Evolutionary conservation across 37 sponge, comb jelly and placozoan genomes (phyloP), one percentile per base, ranked within the genome.

Genomic region (Theonella swinhoei): DNA sequence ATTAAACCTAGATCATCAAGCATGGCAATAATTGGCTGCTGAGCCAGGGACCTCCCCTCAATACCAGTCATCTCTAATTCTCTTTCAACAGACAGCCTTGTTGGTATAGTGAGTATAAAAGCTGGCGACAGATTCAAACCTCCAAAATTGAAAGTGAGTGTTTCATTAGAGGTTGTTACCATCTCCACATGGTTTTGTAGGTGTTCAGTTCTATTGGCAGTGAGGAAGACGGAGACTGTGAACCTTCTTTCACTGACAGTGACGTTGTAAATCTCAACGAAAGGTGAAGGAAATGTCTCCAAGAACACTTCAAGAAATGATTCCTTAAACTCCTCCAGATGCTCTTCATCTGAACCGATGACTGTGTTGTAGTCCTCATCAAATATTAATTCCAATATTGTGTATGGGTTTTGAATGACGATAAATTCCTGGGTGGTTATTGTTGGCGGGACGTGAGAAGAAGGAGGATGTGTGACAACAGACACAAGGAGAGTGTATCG

Each of bases 1-100:
- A 81, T 35, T 39, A 38, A 0, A 0, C 74, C 81, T 25, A 62
- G 75, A 23, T 69, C 77, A 65, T 96, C 96, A 76, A 80, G 54
- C 87, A 82, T 83, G 30, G 40, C 63, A 64, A 82, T 30, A n/a
- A 28, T 24, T 32, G 81, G 62, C 14, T 29, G 69, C 20, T 32
- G 69, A 20, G 69, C 3, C 30, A 68, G 34, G 3, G 36, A 26
- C 0, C 74, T 4, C 11, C 84, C 84, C 42, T 83, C 84, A 4
- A 59, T 3, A 36, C 63, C 62, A n/a, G 64, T 78, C 64, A n/a
- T 74, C 20, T 42, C 54, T 32, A n/a, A 17, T 3, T 43, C 28
- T 2, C n/a, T n/a, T n/a, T 54, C 11, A 23, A 84, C 32, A 3
- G 25, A 32, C 1, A 89, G 68, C 1, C 1, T 32, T 3, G 77